Evolutionary conservation across 2,797 vertebrate genomes (phyloP), one percentile per base, ranked within the genome.

Genomic region (Oophaga sylvatica): DNA sequence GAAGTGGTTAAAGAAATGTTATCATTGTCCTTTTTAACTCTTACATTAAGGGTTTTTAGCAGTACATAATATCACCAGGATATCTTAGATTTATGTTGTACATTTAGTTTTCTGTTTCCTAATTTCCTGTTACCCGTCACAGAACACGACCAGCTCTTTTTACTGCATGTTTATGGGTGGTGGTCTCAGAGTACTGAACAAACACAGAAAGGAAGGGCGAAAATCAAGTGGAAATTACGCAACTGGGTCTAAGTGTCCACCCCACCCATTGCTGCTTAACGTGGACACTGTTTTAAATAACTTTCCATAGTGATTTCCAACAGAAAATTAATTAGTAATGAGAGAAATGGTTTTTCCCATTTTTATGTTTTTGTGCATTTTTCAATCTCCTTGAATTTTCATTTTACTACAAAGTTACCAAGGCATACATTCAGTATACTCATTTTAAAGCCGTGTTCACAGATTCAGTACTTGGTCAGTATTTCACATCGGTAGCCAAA

Each of bases 1-100:
- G 73, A 85, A 84, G 73, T 84, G 68, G 68, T 57, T 26, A 78
- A 56, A 85, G 65, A 56, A 35, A 68, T 56, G 63, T 20, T 31
- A 75, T n/a, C 41, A 75, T 41, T 75, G 71, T 13, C 19, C 4
- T 13, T n/a, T n/a, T 48, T 73, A 5, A 59, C 57, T 59, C 57
- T 15, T 59, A 3, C 57, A n/a, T 73, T 67, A 29, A 67, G 11
- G 17, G 13, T 68, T 68, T 6, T 68, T 16, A 15, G 67, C 67
- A 15, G 15, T 59, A 16, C 15, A 59, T 59, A 59, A 31, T 3
- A 13, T 67, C 22, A 67, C n/a, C 63, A 67, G 10, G 63, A 9
- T 26, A 67, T 59, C 3, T 59, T 59, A 59, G 57, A 59, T 67
- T 26, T 68, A 68, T 5, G 1, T 68, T 68, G 12, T 31, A 31